Conservation (phyloP, 2,888 invertebrate genomes). For the Leptopilina drosophilae region DNA sequence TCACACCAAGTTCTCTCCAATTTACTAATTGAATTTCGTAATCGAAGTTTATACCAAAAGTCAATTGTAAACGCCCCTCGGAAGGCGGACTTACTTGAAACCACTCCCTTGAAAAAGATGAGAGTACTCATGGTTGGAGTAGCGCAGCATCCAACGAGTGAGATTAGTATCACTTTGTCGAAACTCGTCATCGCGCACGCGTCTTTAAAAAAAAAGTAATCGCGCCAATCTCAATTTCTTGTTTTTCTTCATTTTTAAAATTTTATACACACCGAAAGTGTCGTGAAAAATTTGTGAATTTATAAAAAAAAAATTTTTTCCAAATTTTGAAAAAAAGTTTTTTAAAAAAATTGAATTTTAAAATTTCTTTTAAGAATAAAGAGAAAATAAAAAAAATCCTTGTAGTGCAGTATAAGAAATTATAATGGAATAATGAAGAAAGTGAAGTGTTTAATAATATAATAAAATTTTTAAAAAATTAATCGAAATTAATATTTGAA, state of each 20-base stretch:
- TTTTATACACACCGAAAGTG: neutral
- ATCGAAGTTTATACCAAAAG: slow-evolving; percentile 36
- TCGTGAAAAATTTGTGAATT: neutral
- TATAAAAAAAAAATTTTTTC: no score
- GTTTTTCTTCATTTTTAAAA: neutral
- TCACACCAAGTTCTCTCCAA: slow-evolving; percentile 55
- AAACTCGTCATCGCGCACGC: slow-evolving; percentile 59
- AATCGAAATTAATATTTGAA: no score
- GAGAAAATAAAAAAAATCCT: no score
- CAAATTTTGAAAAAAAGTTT: no score
- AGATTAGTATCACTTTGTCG: slow-evolving; percentile 55
- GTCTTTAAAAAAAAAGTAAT: slow-evolving; percentile 34
- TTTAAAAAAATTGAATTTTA: no score
- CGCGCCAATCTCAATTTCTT: neutral
- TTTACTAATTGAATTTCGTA: slow-evolving; percentile 73
- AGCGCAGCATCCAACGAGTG: slow-evolving; percentile 27
- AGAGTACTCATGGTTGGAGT: slow-evolving; percentile 31
- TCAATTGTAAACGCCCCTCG: slow-evolving; percentile 54
- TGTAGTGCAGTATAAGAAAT: no score
- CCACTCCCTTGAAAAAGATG: slow-evolving; percentile 50
- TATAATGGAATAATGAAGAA: no score
- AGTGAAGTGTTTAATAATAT: no score
- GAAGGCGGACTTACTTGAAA: slow-evolving; percentile 50
- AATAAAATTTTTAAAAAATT: no score
- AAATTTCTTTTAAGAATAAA: no score